A percentile compares a stretch with the other conserved stretches of the same genome.
Conservation (phyloP, 2,888 invertebrate species). For the Andrena trimmerana region DNA sequence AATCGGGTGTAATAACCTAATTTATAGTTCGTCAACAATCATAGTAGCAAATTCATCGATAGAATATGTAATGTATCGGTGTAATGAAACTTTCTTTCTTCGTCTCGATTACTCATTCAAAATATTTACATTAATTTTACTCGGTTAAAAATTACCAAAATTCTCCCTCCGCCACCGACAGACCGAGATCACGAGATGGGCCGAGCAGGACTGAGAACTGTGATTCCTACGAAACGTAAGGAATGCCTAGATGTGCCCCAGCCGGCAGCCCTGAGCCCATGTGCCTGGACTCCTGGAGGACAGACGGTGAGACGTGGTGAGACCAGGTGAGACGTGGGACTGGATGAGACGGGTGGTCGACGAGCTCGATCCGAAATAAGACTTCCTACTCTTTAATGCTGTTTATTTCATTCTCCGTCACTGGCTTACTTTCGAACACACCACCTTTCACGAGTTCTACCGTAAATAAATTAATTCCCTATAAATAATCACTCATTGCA, state of each 20-base stretch:
- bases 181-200: background rate
- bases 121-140: background rate
- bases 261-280: too few species aligned
- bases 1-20: conserved; percentile 38
- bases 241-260: background rate
- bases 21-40: conserved; percentile 7
- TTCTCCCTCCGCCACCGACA: too few species aligned
- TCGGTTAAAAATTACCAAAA: conserved; percentile 49
- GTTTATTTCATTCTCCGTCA: too few species aligned
- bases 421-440: conserved; percentile 31
- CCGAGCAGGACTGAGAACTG: background rate
- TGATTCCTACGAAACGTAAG: conserved; percentile 1
- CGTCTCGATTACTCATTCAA: background rate
- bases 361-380: conserved; percentile 23
- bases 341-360: background rate
- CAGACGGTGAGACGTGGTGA: background rate
- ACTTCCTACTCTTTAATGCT: background rate
- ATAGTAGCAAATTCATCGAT: background rate
- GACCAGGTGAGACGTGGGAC: background rate
- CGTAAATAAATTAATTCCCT: conserved; percentile 6
- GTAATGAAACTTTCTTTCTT: background rate
- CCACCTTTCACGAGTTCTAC: background rate
- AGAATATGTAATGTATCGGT: background rate
- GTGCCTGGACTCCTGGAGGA: background rate
- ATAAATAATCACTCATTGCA: background rate